A percentile compares a stretch with the other conserved stretches of the same genome.
phyloP scores from a whole-genome alignment of 2,888 invertebrate species.

The Idaea dimidiata region DNA sequence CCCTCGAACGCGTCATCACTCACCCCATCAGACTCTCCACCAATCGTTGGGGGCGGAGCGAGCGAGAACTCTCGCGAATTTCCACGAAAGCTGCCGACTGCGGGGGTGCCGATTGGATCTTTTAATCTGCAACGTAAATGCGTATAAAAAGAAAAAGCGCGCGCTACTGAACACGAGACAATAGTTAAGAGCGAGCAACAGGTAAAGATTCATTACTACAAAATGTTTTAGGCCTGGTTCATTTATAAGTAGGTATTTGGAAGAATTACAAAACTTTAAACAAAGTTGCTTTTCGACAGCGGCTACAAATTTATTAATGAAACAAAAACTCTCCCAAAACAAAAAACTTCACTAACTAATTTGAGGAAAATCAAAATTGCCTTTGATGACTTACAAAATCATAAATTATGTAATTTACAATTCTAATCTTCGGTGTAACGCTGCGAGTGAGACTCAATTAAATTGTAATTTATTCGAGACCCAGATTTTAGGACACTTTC shows the following conservation, averaged over 20 bases:
- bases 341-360: conserved; percentile 2
- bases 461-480: conserved; percentile 61
- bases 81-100: conserved; percentile 57
- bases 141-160: conserved; percentile 73
- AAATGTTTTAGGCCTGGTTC: background rate
- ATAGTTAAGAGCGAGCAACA: conserved; percentile 65
- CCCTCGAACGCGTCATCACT: conserved; percentile 73
- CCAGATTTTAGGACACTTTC: conserved; percentile 41
- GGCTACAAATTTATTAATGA: conserved; percentile 4
- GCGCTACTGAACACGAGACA: conserved; percentile 54
- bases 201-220: conserved; percentile 41
- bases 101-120: conserved; percentile 75
- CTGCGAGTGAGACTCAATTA: conserved; percentile 49
- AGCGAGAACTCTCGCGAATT: conserved; percentile 54
- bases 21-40: conserved; percentile 62
- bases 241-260: background rate
- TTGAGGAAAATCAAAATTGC: conserved; percentile 13
- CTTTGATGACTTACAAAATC: conserved; percentile 32
- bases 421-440: conserved; percentile 63
- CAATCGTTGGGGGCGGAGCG: conserved; percentile 52
- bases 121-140: conserved; percentile 80
- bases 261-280: background rate
- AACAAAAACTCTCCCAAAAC: conserved; percentile 2
- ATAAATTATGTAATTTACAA: conserved; percentile 61
- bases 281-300: background rate